These are phyloP conservation scores for Marcusenius ussheri DNA, from an alignment of 2,113 vertebrate genomes.

Conservation along the genomic window DNA sequence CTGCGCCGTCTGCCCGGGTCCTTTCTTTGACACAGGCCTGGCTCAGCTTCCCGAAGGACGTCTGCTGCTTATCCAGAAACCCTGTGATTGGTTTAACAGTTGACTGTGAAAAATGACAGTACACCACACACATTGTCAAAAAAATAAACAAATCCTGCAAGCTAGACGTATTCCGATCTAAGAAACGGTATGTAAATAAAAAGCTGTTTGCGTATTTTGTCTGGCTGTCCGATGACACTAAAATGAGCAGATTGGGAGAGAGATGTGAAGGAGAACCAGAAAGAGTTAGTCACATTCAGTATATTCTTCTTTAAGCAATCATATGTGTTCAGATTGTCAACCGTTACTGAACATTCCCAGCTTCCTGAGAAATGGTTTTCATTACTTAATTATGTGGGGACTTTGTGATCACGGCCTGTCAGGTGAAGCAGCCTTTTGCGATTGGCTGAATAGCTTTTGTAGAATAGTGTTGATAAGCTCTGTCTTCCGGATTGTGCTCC, in stretches of 20 bases:
- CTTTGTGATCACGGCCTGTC: neutral
- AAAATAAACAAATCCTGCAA: neutral
- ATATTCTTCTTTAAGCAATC: neutral
- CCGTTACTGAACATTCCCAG: neutral
- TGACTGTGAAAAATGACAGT: neutral
- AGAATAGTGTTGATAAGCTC: neutral
- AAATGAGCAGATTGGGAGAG: neutral
- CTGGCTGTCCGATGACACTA: neutral
- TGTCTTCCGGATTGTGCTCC: slow-evolving; percentile 15
- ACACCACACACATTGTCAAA: neutral
- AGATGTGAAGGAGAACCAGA: neutral
- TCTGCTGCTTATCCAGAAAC: neutral
- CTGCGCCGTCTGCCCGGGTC: neutral
- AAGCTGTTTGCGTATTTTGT: neutral
- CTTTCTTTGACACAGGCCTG: neutral
- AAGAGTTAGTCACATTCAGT: neutral
- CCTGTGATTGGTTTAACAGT: neutral
- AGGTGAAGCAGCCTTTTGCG: neutral
- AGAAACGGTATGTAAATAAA: neutral
- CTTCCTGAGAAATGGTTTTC: neutral
- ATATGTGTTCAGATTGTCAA: neutral
- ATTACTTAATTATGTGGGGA: neutral
- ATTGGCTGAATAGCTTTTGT: neutral
- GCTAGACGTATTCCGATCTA: neutral
- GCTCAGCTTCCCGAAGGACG: neutral